Conservation (phyloP, 2,888 invertebrate species). For the Allophyes oxyacanthae region DNA sequence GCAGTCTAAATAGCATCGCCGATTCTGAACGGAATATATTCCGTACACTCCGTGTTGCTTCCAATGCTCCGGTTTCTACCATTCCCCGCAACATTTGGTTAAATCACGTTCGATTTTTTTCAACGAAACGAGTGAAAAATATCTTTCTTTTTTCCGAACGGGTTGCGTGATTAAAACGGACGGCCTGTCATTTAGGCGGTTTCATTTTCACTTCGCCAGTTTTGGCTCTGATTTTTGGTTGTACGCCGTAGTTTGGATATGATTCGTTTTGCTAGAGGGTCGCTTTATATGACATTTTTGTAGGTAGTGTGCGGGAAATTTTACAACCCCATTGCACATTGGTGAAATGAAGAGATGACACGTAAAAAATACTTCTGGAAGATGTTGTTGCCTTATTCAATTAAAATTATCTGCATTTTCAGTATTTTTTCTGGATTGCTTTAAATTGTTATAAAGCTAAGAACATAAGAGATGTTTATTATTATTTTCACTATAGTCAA, state of each 20-base stretch:
- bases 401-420: too few species aligned
- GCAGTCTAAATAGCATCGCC: slow-evolving; percentile 85
- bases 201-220: slow-evolving; percentile 36
- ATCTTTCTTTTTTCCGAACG: slow-evolving; percentile 34
- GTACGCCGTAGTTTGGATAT: neutral
- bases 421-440: too few species aligned
- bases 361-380: too few species aligned
- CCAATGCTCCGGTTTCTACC: slow-evolving; percentile 71
- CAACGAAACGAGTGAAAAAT: slow-evolving; percentile 14
- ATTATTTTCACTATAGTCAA: too few species aligned
- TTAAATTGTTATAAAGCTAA: too few species aligned
- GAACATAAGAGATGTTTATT: too few species aligned
- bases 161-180: slow-evolving; percentile 50
- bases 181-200: slow-evolving; percentile 40
- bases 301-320: too few species aligned
- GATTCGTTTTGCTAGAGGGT: neutral
- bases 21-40: slow-evolving; percentile 82
- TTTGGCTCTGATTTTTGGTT: slow-evolving; percentile 19
- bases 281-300: neutral
- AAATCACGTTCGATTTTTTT: slow-evolving; percentile 71
- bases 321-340: too few species aligned
- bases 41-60: slow-evolving; percentile 77
- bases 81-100: slow-evolving; percentile 54
- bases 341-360: neutral
- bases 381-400: too few species aligned